phyloP scores from a whole-genome alignment of 35 echinoderm and acorn worm genomes.

The Diadema setosum region DNA sequence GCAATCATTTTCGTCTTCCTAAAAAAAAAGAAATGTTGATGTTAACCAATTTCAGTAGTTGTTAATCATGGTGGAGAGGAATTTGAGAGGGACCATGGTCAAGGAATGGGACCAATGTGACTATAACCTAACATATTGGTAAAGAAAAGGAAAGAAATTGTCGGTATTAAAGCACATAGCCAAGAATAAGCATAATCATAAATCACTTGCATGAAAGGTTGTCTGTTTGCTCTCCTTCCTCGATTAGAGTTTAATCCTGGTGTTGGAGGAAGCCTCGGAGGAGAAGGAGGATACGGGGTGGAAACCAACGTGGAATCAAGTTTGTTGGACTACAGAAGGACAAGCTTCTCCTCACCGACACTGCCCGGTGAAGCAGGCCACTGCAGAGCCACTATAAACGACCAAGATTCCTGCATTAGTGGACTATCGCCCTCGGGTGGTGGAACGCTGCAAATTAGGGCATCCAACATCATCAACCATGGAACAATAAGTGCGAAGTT shows the following conservation, averaged over 20 bases:
- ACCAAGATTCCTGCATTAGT: neutral
- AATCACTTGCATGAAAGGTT: too few species aligned
- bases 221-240: too few species aligned
- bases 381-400: neutral
- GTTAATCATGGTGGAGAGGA: too few species aligned
- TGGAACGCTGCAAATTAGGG: slow-evolving; percentile 49
- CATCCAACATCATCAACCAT: slow-evolving; percentile 24
- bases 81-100: too few species aligned
- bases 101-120: too few species aligned
- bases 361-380: neutral
- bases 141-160: too few species aligned
- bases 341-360: neutral
- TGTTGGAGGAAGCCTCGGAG: slow-evolving; percentile 70
- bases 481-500: slow-evolving; percentile 76
- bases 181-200: too few species aligned
- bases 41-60: too few species aligned
- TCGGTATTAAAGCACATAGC: too few species aligned
- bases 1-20: too few species aligned
- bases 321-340: neutral
- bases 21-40: too few species aligned
- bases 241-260: slow-evolving; percentile 11
- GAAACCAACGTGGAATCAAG: neutral
- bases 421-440: slow-evolving; percentile 64
- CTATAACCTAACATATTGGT: too few species aligned
- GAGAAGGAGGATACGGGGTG: slow-evolving; percentile 45